Base-by-base conservation (phyloP, 2,888 invertebrate genomes). In the Volucella zonaria region DNA sequence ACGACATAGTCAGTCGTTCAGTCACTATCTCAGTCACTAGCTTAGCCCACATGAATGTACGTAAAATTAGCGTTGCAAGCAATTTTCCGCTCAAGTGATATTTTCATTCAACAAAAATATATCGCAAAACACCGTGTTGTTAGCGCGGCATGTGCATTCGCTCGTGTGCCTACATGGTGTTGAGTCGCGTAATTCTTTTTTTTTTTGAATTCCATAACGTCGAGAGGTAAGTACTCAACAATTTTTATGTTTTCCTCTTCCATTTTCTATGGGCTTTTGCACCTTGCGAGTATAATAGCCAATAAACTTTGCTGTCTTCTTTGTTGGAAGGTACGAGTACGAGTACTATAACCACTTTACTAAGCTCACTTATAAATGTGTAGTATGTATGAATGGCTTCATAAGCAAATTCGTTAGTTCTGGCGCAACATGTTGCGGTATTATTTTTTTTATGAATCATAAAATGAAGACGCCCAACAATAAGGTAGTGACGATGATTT, bases 61-160 rank as follows among this genome's bases (percentile, higher is more conserved):
- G 38, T n/a, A 52, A 43, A 47, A 67, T 49, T 67, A n/a, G n/a
- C 54, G 47, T 64, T 54, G 71, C 23, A 54, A 56, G 56, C 67
- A 78, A 78, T 78, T 82, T 78, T 82, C 78, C 78, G 82, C 73
- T 82, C 78, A 74, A 81, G 59, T 81, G 81, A 77, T 71, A 71
- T 81, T 81, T 77, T 77, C 81, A 81, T 81, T 76, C 59, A 66
- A 14, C 15, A 45, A 62, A 47, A 31, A 31, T 31, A 31, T 31
- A 31, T 31, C 31, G 64, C n/a, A 64, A 23, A 58, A 64, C 54
- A 62, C 49, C 66, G 62, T 67, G 74, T 67, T 80, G 66, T 23
- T 23, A 23, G 18, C 18, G 76, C 62, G 67, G 76, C 45, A 31
- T 31, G 31, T 10, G n/a, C 12, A 12, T 14, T 10, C 14, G 68